Base-by-base conservation (phyloP, 2,797 vertebrate species). In the Peromyscus melanophrys region DNA sequence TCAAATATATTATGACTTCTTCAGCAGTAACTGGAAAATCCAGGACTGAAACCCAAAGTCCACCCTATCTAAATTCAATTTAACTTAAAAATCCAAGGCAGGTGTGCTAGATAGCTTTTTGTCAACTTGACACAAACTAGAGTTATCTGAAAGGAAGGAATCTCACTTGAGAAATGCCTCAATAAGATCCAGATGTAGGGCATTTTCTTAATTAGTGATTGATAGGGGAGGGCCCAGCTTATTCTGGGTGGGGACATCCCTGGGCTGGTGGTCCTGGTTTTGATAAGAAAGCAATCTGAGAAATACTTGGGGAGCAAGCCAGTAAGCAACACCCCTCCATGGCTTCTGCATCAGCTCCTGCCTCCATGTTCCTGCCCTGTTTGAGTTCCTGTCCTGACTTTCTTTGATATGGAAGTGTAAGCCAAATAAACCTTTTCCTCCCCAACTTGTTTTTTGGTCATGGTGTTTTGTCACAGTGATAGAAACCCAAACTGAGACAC, bases 31-130 rank as follows among this genome's bases (percentile, higher is more conserved):
- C 37, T 86, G 12, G 29, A 88, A 95, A 81, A 92, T 59, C 11
- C 55, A 88, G 14, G 65, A 86, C 37, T 92, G 61, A 95, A 97
- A 97, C 23, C 40, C 19, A 96, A 93, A 80, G 55, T 75, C 55
- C 21, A 93, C 14, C 4, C 1, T 90, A 92, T 69, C 76, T 81
- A 17, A 11, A 82, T 88, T 92, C 31, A 85, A 43, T 19, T 82
- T 83, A 94, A 93, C 34, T 17, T 34, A 93, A 95, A 57, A 57
- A 59, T 80, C 23, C 19, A 92, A 94, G 63, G 27, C 3, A 67
- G 61, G 61, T 34, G 31, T 67, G 29, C 19, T 85, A 31, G 19
- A 49, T 49, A 67, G n/a, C 29, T 82, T 57, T 82, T 23, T 29
- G 13, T 82, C 80, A 82, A 82, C n/a, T 82, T 83, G 81, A 61